Evolutionary conservation across 2,888 invertebrate genomes (phyloP), one percentile per base, ranked within the genome.

Genomic region (Orthonevra nobilis): DNA sequence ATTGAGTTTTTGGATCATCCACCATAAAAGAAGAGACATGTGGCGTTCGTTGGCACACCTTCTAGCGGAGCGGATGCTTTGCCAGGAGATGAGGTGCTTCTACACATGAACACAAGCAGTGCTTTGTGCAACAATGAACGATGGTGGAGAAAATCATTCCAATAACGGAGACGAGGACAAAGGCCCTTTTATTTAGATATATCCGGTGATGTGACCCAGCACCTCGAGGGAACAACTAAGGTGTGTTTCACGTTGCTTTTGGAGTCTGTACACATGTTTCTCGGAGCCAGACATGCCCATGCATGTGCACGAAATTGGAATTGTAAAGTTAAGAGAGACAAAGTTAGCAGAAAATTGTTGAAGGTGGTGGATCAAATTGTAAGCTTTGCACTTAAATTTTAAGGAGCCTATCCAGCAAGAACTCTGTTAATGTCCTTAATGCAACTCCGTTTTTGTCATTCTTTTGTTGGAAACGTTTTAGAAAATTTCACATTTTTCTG

Each of bases 201-300:
- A 73, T 79, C 73, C 79, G 79, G 79, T 73, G 68, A 79, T 79
- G 79, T 56, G 72, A 77, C 77, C 77, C 72, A 72, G 77, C 77
- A 77, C 77, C 77, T 72, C 72, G 20, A 44, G 46, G 58, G 64
- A 79, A 61, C n/a, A n/a, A n/a, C 79, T 50, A 61, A 68, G 79
- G 79, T 66, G 79, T 73, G 72, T 60, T 77, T 48, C 46, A 48
- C 52, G 52, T 61, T 61, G 44, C 36, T 6, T 46, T 19, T 23
- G 54, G 3, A 2, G 38, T 12, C n/a, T 44, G 4, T 61, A 54
- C 46, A 63, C 32, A 63, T 40, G 40, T 72, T n/a, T n/a, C n/a
- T n/a, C n/a, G n/a, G n/a, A n/a, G n/a, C n/a, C n/a, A n/a, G n/a
- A n/a, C n/a, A n/a, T n/a, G n/a, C n/a, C n/a, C n/a, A n/a, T n/a